Evolutionary conservation across 2,113 vertebrate species (phyloP), one percentile per base, ranked within the genome.

Genomic region (Microtus richardsoni): DNA sequence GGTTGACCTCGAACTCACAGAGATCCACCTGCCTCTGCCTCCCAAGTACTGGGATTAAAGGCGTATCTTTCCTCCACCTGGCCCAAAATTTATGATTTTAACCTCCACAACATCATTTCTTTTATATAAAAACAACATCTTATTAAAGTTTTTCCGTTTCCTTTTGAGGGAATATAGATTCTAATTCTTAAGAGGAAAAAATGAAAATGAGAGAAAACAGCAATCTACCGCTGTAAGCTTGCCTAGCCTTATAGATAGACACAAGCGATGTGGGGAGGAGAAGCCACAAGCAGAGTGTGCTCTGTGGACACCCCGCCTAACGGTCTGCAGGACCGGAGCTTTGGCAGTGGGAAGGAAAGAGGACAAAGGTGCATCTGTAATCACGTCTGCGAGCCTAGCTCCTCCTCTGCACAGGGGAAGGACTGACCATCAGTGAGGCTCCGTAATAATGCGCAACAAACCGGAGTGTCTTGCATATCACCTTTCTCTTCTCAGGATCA

Each of bases 401-500:
- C 70, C 47, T 62, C 33, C 75, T 52, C 79, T 49, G 47, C 80
- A 82, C 64, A 68, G 88, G 36, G 71, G 94, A 92, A 11, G 95
- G 95, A 98, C 99, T 98, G 97, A 99, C 99, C 97, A 99, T 98
- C 73, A 99, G 97, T 28, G 99, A 99, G 58, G 99, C 99, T 97
- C 99, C 99, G 6, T 99, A 99, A 95, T 99, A 99, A 98, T 99
- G 99, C 13, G 99, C 99, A 93, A 99, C 85, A 97, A 99, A 99
- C 84, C 99, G 99, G 92, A 99, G 98, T 0, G 99, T 99, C 98
- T 99, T 99, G 98, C 99, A 99, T 91, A 99, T 98, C 86, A 99
- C 98, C 98, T 99, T 99, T 97, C 98, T 99, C 97, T 99, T 99
- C 97, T 99, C 99, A 60, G 99, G 99, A 79, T 99, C 99, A 97